Conservation (phyloP, 2,888 invertebrate genomes). For the Macaria notata region DNA sequence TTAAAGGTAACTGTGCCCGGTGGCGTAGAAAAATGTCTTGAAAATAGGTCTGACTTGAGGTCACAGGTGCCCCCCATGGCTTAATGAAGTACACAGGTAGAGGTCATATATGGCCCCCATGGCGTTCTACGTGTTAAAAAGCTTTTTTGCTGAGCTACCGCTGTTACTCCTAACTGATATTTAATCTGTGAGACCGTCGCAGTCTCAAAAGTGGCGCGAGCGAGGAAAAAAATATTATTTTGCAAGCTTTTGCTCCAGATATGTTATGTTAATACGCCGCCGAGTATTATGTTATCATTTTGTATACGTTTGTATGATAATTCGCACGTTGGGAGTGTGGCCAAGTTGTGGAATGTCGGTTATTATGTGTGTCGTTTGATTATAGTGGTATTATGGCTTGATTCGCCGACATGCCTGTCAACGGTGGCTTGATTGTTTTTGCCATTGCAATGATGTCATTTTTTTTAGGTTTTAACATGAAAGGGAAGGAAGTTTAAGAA, state of each 20-base stretch:
- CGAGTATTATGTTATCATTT: slow-evolving; percentile 33
- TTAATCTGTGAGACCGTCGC: neutral
- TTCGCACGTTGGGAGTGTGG: slow-evolving; percentile 35
- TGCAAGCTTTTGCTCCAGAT: slow-evolving; percentile 12
- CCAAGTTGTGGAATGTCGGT: slow-evolving; percentile 31
- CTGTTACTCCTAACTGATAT: neutral
- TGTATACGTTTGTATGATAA: slow-evolving; percentile 32
- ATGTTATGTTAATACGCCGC: slow-evolving; percentile 17
- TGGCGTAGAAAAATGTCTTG: too few species aligned
- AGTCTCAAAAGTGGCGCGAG: slow-evolving; percentile 6
- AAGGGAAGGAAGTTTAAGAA: too few species aligned
- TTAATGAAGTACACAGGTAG: too few species aligned
- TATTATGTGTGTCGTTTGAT: neutral
- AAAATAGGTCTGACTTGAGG: too few species aligned
- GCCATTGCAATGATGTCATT: neutral
- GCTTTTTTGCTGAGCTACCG: slow-evolving; percentile 40
- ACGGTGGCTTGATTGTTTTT: slow-evolving; percentile 9
- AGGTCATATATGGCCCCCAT: too few species aligned
- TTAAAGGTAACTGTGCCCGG: too few species aligned
- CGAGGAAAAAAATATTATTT: slow-evolving; percentile 19
- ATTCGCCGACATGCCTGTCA: slow-evolving; percentile 8
- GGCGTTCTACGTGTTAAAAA: too few species aligned
- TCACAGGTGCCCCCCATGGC: too few species aligned
- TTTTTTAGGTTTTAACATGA: neutral
- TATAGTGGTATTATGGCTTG: neutral